Base-by-base conservation (phyloP, 2,113 vertebrate genomes). In the Aptenodytes forsteri region DNA sequence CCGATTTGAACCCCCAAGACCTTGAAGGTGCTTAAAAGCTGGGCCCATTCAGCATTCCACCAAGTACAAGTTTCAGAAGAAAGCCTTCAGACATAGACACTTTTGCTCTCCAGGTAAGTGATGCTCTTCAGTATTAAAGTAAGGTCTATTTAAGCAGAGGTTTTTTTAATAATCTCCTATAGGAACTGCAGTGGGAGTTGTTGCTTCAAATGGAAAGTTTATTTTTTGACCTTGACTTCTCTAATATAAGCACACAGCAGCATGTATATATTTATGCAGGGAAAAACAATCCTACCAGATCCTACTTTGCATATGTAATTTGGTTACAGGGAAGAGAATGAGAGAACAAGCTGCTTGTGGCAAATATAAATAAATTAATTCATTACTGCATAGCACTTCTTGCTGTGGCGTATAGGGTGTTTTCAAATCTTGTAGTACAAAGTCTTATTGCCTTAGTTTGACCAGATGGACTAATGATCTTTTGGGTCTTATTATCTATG, bases 341-440 rank as follows among this genome's bases (percentile, higher is more conserved):
- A 95, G 81, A 70, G 66, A 96, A 91, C 89, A 96, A 97, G 91
- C 96, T 96, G 95, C 93, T 94, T 93, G 93, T 95, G 75, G 91
- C 84, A 97, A 96, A 91, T 91, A 71, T 91, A 96, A 97, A 97
- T 96, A 89, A 94, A 95, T 94, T 89, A 97, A 96, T 96, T 92
- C 94, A 97, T 96, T 96, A 85, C 71, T 78, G 79, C 93, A 47
- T 88, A 91, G 75, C 23, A 50, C 55, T 94, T 93, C 96, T 96
- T 93, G 92, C 97, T 97, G 93, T 73, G 93, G 90, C 79, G 14
- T 90, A 85, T 77, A 73, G 90, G 49, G 25, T 66, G 38, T 70
- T 97, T 86, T 93, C 44, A 83, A 80, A 80, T 79, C 66, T 69
- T 61, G 70, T 76, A 76, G 58, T 88, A 90, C 11, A 36, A 87